phyloP scores from a whole-genome alignment of 2,113 vertebrate species.

The Podarcis cretensis region DNA sequence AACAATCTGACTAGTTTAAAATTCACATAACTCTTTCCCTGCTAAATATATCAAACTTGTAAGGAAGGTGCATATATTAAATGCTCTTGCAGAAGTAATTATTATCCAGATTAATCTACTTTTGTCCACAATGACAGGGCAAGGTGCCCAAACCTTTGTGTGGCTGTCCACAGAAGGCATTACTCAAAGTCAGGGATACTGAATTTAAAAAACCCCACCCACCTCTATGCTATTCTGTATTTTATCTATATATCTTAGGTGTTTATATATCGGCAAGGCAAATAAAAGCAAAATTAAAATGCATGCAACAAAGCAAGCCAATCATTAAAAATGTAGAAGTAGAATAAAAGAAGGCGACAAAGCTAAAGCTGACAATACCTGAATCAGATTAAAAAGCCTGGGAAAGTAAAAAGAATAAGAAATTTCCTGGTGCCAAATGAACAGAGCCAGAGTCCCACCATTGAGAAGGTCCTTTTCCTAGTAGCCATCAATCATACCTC shows the following conservation, averaged over 20 bases:
- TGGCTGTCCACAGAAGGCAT: not conserved
- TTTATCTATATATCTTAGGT: not conserved
- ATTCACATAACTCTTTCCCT: not conserved
- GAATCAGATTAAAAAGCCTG: not conserved
- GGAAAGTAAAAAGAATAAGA: not conserved
- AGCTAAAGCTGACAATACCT: not conserved
- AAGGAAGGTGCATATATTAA: not conserved
- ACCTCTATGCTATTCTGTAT: too few species aligned
- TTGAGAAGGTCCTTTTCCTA: not conserved
- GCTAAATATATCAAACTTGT: not conserved
- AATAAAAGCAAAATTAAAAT: not conserved
- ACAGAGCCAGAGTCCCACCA: not conserved
- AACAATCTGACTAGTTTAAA: constrained; percentile 2
- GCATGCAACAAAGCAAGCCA: not conserved
- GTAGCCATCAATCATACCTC: not conserved
- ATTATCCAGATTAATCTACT: not conserved
- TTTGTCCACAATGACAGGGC: not conserved
- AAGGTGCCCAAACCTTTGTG: not conserved
- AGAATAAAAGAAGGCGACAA: not conserved
- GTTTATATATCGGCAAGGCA: not conserved
- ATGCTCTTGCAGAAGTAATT: not conserved
- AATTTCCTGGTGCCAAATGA: not conserved
- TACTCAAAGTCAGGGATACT: not conserved
- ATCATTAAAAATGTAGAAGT: not conserved
- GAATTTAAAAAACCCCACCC: too few species aligned